Evolutionary conservation across 2,888 invertebrate genomes (phyloP), one percentile per base, ranked within the genome.

Genomic region (Euproctis similis): DNA sequence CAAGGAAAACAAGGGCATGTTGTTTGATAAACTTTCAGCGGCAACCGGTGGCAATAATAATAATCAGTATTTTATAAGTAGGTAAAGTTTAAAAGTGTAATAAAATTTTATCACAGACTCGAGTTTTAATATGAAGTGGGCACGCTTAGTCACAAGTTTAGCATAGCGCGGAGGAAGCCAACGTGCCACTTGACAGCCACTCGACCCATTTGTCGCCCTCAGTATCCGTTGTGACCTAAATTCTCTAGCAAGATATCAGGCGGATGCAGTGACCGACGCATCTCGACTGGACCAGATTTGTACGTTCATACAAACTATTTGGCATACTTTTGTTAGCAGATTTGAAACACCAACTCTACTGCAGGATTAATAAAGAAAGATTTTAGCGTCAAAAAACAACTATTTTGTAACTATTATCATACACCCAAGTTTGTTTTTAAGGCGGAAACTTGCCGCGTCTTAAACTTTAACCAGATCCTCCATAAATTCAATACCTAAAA

Each of bases 221-320:
- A 49, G 47, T 49, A 51, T 61, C 57, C 60, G 56, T 49, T 56
- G 59, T 60, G 64, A 64, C 66, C 63, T 63, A 61, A 52, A 65
- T 65, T 57, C 46, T 38, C 48, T 27, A 36, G 40, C 42, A 53
- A n/a, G 59, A 54, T 60, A 60, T 60, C 62, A 59, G 59, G 65
- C 66, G 48, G 46, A 34, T 24, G 39, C 63, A 65, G 53, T 24
- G 43, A 45, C 41, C 42, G 41, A 56, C 54, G 51, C 58, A 51
- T 57, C 64, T 62, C 63, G 58, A 54, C 29, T 48, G 26, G 44
- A 47, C 46, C 43, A 48, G 47, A 63, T 62, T 63, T 60, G 50
- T 59, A 50, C 47, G 45, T 45, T n/a, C n/a, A n/a, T 55, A 58
- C 57, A 60, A 57, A 40, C 55, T 53, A 59, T 59, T 61, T 55